Evolutionary conservation across 2,888 invertebrate genomes (phyloP).

Genomic region (Adineta ricciae): DNA sequence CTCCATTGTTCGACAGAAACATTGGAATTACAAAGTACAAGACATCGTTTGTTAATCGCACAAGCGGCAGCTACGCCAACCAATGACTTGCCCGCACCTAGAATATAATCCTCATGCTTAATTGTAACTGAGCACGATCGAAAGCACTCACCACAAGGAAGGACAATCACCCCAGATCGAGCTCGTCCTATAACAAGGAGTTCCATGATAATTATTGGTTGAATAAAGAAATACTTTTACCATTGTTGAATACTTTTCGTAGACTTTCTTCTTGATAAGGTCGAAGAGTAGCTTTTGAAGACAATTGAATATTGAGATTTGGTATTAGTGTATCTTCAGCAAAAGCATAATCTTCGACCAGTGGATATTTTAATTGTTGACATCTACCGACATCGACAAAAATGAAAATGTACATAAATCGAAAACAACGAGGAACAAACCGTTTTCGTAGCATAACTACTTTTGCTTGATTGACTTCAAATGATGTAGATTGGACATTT

Average conservation of each 20-base stretch:
- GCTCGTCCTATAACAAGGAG: constrained; percentile 56
- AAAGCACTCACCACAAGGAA: constrained; percentile 65
- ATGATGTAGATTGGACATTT: constrained; percentile 44
- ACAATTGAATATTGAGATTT: constrained; percentile 72
- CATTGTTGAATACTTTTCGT: constrained; percentile 98
- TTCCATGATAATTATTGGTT: background rate
- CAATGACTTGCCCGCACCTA: constrained; percentile 56
- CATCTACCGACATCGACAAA: constrained; percentile 55
- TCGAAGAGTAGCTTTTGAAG: constrained; percentile 80
- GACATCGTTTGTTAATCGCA: constrained; percentile 89
- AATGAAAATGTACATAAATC: background rate
- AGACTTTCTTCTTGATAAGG: constrained; percentile 98
- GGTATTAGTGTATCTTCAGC: constrained; percentile 87
- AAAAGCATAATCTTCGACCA: constrained; percentile 96
- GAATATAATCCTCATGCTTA: background rate
- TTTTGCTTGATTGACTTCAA: constrained; percentile 82
- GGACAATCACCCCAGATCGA: constrained; percentile 78
- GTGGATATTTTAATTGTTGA: constrained; percentile 88
- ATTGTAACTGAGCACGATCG: background rate
- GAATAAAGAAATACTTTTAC: background rate
- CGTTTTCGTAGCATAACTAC: constrained; percentile 87
- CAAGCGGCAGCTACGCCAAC: constrained; percentile 98
- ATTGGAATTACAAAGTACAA: constrained; percentile 50
- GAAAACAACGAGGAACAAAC: background rate
- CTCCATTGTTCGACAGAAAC: constrained; percentile 99